Conservation (phyloP, 2,113 vertebrate species). For the Neogale vison region DNA sequence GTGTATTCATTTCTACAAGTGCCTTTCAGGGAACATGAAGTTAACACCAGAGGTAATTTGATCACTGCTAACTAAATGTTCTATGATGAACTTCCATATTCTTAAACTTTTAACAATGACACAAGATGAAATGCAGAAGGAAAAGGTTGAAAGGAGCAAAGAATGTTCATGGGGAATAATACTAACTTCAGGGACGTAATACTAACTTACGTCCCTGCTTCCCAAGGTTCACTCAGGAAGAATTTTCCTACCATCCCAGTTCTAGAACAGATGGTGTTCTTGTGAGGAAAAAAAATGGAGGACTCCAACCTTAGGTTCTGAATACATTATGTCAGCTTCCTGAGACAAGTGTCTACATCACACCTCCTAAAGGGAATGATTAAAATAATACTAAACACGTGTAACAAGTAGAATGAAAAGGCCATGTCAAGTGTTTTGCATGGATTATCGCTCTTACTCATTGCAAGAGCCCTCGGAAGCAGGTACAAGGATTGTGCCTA, state of each 20-base stretch:
- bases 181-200: not conserved
- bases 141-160: not conserved
- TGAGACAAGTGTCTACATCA: not conserved
- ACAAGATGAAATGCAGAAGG: not conserved
- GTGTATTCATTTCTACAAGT: not conserved
- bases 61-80: not conserved
- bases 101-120: not conserved
- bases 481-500: not conserved
- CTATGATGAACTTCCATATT: not conserved
- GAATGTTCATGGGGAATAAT: not conserved
- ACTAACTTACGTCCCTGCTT: not conserved
- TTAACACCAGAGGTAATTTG: not conserved
- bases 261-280: not conserved
- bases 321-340: not conserved
- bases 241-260: not conserved
- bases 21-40: not conserved
- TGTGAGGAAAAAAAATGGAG: not conserved
- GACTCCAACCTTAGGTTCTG: not conserved
- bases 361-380: not conserved
- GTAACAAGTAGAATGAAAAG: not conserved
- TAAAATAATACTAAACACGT: not conserved
- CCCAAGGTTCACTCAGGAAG: not conserved
- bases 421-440: not conserved
- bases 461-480: not conserved
- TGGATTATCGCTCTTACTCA: not conserved